Conservation (phyloP, 2,797 vertebrate species). For the Darevskia mixta region DNA sequence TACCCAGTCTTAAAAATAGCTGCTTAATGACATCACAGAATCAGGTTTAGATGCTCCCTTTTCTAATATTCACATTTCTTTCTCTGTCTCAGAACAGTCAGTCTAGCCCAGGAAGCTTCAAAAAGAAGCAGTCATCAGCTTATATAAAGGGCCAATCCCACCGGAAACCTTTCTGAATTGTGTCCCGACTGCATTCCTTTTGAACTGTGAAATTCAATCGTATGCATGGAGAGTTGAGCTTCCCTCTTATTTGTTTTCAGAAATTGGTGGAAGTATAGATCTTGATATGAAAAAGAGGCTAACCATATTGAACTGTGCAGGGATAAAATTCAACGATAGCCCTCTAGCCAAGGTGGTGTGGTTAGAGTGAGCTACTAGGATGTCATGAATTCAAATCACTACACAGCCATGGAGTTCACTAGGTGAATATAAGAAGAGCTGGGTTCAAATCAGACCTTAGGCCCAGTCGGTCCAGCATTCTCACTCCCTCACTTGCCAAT, state of each 20-base stretch:
- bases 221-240: neutral
- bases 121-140: neutral
- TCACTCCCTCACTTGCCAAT: no score
- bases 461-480: no score
- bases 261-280: neutral
- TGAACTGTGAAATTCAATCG: neutral
- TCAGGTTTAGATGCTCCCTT: conserved; percentile 51
- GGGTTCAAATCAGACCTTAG: neutral
- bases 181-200: neutral
- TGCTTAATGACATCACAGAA: conserved; percentile 71
- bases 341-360: neutral
- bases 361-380: neutral
- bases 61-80: conserved; percentile 46
- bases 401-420: neutral
- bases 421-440: neutral
- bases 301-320: neutral
- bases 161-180: neutral
- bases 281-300: neutral
- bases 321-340: neutral
- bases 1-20: conserved; percentile 73
- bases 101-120: neutral
- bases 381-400: neutral
- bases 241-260: neutral
- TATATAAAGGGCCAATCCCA: neutral
- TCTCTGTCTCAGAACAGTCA: conserved; percentile 18